A percentile compares a stretch with the other conserved stretches of the same genome.
Conservation (phyloP, 2,797 vertebrate genomes). For the Typhlichthys subterraneus region DNA sequence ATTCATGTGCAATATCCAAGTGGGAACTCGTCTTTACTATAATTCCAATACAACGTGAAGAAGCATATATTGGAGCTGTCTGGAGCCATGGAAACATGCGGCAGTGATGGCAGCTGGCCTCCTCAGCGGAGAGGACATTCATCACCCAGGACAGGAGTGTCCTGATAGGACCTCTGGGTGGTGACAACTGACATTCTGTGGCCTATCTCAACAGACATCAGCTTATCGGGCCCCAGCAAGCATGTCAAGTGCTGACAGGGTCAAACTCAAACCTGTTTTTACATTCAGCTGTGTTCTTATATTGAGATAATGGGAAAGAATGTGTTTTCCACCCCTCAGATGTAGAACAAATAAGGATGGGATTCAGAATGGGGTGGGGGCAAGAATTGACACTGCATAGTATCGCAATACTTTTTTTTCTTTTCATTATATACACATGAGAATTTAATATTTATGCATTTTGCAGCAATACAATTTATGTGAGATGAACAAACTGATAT, state of each 20-base stretch:
- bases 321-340: constrained; percentile 2
- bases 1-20: too few species aligned
- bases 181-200: constrained; percentile 23
- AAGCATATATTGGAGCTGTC: too few species aligned
- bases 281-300: constrained; percentile 21
- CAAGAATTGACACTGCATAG: too few species aligned
- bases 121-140: constrained; percentile 27
- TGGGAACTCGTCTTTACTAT: too few species aligned
- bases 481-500: too few species aligned
- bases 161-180: constrained; percentile 36
- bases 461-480: too few species aligned
- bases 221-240: constrained; percentile 47
- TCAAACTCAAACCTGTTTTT: constrained; percentile 26
- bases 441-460: too few species aligned
- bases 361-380: background rate
- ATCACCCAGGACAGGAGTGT: constrained; percentile 35
- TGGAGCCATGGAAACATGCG: too few species aligned
- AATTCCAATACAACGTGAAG: too few species aligned
- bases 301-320: constrained; percentile 8
- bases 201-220: constrained; percentile 44
- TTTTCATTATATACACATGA: too few species aligned
- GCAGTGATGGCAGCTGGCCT: constrained; percentile 7
- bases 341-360: background rate
- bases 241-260: constrained; percentile 37
- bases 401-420: too few species aligned